These are phyloP conservation scores for Dolichotis patagonum DNA, from an alignment of 2,113 vertebrate species.

Conservation along the genomic window DNA sequence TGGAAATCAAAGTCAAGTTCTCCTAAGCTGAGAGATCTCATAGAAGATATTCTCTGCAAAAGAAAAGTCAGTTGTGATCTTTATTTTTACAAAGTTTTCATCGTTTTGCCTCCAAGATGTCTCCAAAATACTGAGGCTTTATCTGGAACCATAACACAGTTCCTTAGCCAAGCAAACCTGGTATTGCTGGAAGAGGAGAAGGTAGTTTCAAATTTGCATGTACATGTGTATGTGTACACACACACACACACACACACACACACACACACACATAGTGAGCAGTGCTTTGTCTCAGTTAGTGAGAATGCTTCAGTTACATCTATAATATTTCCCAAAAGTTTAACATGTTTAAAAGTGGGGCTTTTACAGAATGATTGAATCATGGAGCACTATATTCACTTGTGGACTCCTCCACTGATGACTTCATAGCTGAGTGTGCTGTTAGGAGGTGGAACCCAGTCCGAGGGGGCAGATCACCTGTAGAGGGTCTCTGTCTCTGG, in stretches of 20 bases:
- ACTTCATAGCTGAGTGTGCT: neutral
- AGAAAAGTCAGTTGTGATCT: neutral
- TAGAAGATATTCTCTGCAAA: neutral
- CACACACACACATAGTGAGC: neutral
- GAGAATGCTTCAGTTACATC: neutral
- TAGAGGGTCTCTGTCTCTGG: neutral
- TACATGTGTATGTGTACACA: accelerated
- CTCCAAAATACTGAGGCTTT: neutral
- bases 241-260: too few relatives aligned
- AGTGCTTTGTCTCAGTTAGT: neutral
- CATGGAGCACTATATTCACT: neutral
- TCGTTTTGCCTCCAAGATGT: neutral
- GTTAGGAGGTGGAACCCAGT: neutral
- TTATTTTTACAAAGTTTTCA: neutral
- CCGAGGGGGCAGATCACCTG: neutral
- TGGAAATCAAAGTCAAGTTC: neutral
- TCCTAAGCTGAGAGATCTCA: neutral
- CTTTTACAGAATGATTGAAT: neutral
- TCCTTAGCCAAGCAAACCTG: neutral
- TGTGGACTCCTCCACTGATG: too few relatives aligned
- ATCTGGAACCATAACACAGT: neutral
- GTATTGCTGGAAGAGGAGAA: neutral
- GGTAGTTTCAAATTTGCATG: neutral
- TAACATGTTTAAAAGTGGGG: neutral
- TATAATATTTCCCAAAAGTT: neutral